Evolutionary conservation across 2,888 invertebrate genomes (phyloP).

Genomic region (Drosophila longiperda): DNA sequence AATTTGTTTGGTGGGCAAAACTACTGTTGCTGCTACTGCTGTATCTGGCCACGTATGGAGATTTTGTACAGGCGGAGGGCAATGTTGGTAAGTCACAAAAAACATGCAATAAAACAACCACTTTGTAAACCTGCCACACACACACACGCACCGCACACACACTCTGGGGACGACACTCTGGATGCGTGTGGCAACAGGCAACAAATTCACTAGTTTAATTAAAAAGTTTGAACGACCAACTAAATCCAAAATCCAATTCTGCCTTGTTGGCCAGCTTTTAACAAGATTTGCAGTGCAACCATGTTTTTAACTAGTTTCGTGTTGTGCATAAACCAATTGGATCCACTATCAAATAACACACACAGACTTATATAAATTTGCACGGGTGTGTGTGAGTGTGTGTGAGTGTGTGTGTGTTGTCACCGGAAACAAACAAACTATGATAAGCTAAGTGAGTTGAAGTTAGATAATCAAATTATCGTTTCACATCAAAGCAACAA

Average conservation of each 20-base stretch:
- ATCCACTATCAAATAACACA: constrained; percentile 7
- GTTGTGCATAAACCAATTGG: constrained; percentile 56
- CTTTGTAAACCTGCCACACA: constrained; percentile 9
- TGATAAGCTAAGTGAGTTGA: constrained; percentile 45
- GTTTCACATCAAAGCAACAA: constrained; percentile 6
- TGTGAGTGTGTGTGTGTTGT: constrained; percentile 13
- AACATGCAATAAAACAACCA: neutral
- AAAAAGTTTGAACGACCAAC: constrained; percentile 64
- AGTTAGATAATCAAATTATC: constrained; percentile 53
- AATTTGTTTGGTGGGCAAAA: constrained; percentile 53
- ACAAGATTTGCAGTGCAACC: constrained; percentile 57
- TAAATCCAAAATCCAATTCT: constrained; percentile 18
- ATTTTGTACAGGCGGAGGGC: constrained; percentile 82
- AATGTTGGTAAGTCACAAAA: constrained; percentile 83
- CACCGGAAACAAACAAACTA: constrained; percentile 48
- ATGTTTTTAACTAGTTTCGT: constrained; percentile 68
- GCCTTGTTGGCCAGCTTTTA: constrained; percentile 8
- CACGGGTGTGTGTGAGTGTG: neutral
- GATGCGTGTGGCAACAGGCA: constrained; percentile 45
- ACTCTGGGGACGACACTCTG: neutral
- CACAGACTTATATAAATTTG: neutral
- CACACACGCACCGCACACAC: neutral
- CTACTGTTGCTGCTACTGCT: constrained; percentile 71
- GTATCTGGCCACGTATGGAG: constrained; percentile 69
- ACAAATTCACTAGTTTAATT: constrained; percentile 72